A percentile compares a stretch with the other conserved stretches of the same genome.
Evolutionary conservation across 1,140 invertebrate species (phyloP).

Genomic region (Drosophila quadrilineata): DNA sequence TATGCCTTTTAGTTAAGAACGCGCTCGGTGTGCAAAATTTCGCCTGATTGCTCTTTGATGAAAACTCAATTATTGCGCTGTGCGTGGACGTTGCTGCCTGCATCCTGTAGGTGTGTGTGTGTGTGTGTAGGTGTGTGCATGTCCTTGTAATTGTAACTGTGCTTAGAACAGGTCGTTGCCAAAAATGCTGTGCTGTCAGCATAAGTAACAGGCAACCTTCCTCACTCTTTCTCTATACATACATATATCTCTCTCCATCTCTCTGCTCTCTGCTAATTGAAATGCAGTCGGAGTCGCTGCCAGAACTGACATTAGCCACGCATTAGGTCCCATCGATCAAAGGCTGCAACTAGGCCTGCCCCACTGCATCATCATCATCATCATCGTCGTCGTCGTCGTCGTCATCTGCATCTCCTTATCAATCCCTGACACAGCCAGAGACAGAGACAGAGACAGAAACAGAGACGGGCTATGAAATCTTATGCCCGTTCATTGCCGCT

Average conservation of each 20-base stretch:
- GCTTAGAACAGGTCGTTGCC: no score
- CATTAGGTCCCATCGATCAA: constrained; percentile 41
- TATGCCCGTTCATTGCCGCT: constrained; percentile 5
- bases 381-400: no score
- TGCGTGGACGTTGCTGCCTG: constrained; percentile 20
- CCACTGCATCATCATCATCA: no score
- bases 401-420: constrained; percentile 38
- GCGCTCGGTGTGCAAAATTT: constrained; percentile 76
- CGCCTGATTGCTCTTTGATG: constrained; percentile 78
- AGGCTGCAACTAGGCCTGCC: no score
- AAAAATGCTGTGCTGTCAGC: no score
- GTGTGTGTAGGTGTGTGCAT: no score
- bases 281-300: constrained; percentile 21
- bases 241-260: background rate
- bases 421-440: constrained; percentile 2
- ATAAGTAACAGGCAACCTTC: constrained; percentile 22
- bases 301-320: constrained; percentile 44
- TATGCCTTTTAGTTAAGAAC: constrained; percentile 72
- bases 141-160: constrained; percentile 15
- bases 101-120: no score
- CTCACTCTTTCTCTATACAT: background rate
- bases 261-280: constrained; percentile 28
- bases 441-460: no score
- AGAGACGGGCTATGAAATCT: background rate
- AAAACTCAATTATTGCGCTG: constrained; percentile 74